phyloP scores from a whole-genome alignment of 2,113 vertebrate species.

The Percopsis transmontana region DNA sequence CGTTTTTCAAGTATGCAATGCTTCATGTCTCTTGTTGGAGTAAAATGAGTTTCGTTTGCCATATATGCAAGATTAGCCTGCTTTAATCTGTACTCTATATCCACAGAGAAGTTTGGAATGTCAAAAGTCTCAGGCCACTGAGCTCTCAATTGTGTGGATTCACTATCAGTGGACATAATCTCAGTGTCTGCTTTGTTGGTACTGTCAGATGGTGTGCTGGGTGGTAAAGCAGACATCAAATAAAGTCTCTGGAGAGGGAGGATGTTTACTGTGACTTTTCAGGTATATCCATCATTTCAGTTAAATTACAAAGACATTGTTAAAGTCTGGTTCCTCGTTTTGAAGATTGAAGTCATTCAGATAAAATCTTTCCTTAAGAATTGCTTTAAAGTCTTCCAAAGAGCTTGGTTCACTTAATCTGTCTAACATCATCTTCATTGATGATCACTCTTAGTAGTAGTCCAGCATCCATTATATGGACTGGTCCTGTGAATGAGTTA shows the following conservation, averaged over 20 bases:
- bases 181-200: conserved; percentile 24
- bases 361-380: too few relatives aligned
- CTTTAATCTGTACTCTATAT: conserved; percentile 25
- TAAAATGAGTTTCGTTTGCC: conserved; percentile 11
- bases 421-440: not conserved
- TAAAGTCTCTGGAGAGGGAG: conserved; percentile 16
- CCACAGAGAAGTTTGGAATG: conserved; percentile 28
- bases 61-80: conserved; percentile 23
- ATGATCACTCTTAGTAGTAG: not conserved
- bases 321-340: conserved; percentile 31
- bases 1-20: conserved; percentile 31
- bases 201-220: not conserved
- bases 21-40: conserved; percentile 21
- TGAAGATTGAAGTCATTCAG: conserved; percentile 32
- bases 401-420: too few relatives aligned
- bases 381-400: too few relatives aligned
- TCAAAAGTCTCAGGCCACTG: conserved; percentile 31
- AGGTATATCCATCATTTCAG: conserved; percentile 17
- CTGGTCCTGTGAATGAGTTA: not conserved
- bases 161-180: conserved; percentile 9
- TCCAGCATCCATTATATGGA: not conserved
- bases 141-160: not conserved
- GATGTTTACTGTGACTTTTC: conserved; percentile 23
- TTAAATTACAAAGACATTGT: conserved; percentile 34
- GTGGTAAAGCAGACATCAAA: not conserved